Conservation (phyloP, 2,113 vertebrate species). For the Parus major region DNA sequence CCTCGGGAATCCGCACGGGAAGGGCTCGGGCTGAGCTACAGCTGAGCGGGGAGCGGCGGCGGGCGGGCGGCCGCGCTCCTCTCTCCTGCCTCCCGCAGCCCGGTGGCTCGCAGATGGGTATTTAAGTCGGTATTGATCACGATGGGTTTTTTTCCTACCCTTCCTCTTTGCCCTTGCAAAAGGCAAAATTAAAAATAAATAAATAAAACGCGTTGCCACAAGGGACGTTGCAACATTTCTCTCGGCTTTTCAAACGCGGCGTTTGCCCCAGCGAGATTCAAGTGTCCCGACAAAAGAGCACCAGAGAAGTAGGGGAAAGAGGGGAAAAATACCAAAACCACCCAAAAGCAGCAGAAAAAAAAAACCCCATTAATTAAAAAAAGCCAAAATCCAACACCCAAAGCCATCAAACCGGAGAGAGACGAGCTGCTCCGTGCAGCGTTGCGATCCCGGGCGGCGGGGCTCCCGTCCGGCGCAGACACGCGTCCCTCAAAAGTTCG, state of each 20-base stretch:
- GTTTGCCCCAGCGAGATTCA: neutral
- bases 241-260: neutral
- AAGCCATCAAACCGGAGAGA: constrained; percentile 33
- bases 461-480: neutral
- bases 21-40: neutral
- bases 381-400: neutral
- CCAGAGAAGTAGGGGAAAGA: neutral
- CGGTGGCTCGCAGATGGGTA: neutral
- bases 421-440: constrained; percentile 16
- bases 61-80: neutral
- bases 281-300: neutral
- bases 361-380: neutral
- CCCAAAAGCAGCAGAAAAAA: neutral
- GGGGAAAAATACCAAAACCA: neutral
- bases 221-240: constrained; percentile 15
- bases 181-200: neutral
- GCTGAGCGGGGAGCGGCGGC: neutral
- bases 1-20: neutral
- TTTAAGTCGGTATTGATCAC: neutral
- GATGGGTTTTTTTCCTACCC: neutral
- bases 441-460: neutral
- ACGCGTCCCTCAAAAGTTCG: constrained; percentile 60
- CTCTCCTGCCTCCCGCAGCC: neutral
- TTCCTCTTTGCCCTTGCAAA: constrained; percentile 2
- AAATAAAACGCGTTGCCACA: neutral